Evolutionary conservation across 2,797 vertebrate species (phyloP), one percentile per base, ranked within the genome.

Genomic region (Alcedo quadribrachys): DNA sequence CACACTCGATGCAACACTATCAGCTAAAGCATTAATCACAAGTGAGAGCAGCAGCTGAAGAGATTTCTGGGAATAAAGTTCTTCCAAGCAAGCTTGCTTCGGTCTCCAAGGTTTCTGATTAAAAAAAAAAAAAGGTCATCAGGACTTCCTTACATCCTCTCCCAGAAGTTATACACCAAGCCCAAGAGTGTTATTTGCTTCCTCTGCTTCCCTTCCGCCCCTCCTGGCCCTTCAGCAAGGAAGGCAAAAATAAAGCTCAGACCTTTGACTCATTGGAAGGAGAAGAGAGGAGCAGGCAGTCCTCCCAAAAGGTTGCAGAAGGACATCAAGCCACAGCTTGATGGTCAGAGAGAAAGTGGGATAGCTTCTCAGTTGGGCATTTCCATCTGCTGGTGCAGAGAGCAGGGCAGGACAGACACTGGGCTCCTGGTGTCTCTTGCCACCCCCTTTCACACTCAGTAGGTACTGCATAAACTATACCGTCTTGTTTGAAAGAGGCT

Each of bases 21-120:
- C 88, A 92, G 71, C 77, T 84, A 70, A 84, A 82, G 53, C 61
- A 90, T 81, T 82, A 63, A 88, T 82, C 81, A 90, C n/a, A 67
- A 80, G 24, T 27, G 61, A 68, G 27, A 58, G 50, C 27, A 43
- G 12, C 5, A 13, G 33, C 57, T 0, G 1, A 75, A 58, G 2
- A 76, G 40, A 76, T 76, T 91, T 86, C 67, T 81, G 67, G 77
- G 67, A 91, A 88, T 30, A 58, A 67, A 83, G 9, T 5, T 43
- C 28, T 80, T 90, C 61, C 81, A 82, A 77, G 27, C 65, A 88
- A 70, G 69, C 24, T 71, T 83, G 40, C 43, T 91, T 68, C 51
- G 69, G 62, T 32, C 32, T 93, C 58, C 40, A 61, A 87, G 51
- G 33, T 79, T 89, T 75, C 67, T 81, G 70, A 78, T 60, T n/a